Evolutionary conservation across 1,140 invertebrate genomes (phyloP).

Genomic region (Megathymus violae): DNA sequence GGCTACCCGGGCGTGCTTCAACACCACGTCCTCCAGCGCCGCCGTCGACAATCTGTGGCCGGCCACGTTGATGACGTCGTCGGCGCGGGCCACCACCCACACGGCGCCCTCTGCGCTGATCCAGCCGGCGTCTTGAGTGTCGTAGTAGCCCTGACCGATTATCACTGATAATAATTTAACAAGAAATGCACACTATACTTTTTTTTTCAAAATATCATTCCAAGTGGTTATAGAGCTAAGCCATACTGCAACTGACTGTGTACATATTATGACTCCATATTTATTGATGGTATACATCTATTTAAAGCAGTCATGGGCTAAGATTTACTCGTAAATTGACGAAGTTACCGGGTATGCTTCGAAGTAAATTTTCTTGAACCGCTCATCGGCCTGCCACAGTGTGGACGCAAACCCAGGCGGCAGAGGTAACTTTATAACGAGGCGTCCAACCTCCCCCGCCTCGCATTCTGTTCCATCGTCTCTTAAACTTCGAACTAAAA

Average conservation of each 20-base stretch:
- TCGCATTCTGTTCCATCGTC: slow-evolving; percentile 88
- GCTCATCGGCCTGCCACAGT: slow-evolving; percentile 92
- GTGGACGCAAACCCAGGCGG: slow-evolving; percentile 94
- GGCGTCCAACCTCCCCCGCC: slow-evolving; percentile 90
- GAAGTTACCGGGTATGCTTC: slow-evolving; percentile 89
- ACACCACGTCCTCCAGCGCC: slow-evolving; percentile 94
- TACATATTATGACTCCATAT: too few species aligned
- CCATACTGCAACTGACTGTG: too few species aligned
- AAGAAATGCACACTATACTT: too few species aligned
- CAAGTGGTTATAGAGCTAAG: too few species aligned
- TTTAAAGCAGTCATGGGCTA: too few species aligned
- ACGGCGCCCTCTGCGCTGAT: slow-evolving; percentile 93
- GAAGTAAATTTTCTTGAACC: slow-evolving; percentile 93
- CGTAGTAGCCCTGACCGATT: slow-evolving; percentile 98
- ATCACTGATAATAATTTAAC: too few species aligned
- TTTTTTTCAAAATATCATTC: too few species aligned
- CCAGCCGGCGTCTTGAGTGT: slow-evolving; percentile 97
- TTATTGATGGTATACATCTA: too few species aligned
- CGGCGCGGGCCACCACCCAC: slow-evolving; percentile 94
- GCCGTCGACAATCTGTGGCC: slow-evolving; percentile 95
- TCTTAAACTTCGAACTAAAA: slow-evolving; percentile 89
- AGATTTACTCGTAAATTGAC: too few species aligned
- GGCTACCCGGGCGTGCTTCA: slow-evolving; percentile 91
- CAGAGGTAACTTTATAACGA: slow-evolving; percentile 93
- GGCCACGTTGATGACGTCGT: slow-evolving; percentile 98